phyloP scores from a whole-genome alignment of 1,140 invertebrate genomes.

The Monochamus saltuarius region DNA sequence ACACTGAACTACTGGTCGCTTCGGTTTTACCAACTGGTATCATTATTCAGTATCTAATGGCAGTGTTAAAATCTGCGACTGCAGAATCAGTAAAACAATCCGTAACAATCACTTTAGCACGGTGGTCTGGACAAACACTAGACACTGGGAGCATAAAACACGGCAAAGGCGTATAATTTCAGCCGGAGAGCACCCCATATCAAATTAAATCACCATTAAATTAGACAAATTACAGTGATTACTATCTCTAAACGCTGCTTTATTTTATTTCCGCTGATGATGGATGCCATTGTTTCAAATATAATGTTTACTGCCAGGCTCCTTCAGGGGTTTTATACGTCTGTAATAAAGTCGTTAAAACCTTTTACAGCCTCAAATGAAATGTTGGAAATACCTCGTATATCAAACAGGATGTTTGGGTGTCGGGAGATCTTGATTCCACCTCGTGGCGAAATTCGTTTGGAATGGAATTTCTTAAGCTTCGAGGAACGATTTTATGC shows the following conservation, averaged over 20 bases:
- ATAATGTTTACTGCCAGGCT: constrained; percentile 20
- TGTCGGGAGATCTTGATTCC: no score
- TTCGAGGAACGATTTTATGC: no score
- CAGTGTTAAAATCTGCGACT: no score
- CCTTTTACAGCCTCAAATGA: constrained; percentile 11
- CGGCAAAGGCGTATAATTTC: neutral
- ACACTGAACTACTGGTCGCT: no score
- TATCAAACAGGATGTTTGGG: neutral
- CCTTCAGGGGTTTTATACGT: constrained; percentile 22
- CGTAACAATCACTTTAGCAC: no score
- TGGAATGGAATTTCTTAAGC: no score
- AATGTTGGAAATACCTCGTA: constrained; percentile 16
- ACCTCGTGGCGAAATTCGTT: no score
- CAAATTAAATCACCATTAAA: constrained; percentile 11
- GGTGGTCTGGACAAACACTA: no score
- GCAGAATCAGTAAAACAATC: no score
- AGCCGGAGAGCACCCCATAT: constrained; percentile 1
- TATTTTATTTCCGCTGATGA: constrained; percentile 17
- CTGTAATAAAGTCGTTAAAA: constrained; percentile 21
- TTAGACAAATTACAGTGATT: constrained; percentile 6
- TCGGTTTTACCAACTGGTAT: no score
- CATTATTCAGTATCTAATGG: no score
- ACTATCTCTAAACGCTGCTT: constrained; percentile 10
- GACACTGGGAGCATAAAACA: no score
- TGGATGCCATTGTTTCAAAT: constrained; percentile 19